Conservation (phyloP, 2,113 vertebrate genomes). For the Andinoacara biseriatus region DNA sequence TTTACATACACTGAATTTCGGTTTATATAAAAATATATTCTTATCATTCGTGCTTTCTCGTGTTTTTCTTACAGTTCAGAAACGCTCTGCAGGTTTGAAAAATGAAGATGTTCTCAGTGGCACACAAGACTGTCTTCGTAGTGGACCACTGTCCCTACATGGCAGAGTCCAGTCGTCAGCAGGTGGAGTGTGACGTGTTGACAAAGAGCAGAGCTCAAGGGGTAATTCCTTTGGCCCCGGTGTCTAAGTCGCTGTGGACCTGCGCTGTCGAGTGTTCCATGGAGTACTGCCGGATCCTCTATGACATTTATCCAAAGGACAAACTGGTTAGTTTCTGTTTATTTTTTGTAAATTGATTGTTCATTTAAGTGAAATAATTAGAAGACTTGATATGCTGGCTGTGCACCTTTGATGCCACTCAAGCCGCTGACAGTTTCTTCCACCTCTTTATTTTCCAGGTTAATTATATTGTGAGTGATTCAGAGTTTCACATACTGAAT, state of each 20-base stretch:
- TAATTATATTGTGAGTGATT: conserved; percentile 98
- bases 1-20: neutral
- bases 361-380: neutral
- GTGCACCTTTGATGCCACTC: neutral
- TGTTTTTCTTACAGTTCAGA: neutral
- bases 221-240: conserved; percentile 94
- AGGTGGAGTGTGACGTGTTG: conserved; percentile 98
- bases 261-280: conserved; percentile 97
- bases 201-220: conserved; percentile 94
- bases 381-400: neutral
- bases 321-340: conserved; percentile 86
- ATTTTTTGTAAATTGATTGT: neutral
- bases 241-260: conserved; percentile 97
- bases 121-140: conserved; percentile 98
- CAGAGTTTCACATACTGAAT: conserved; percentile 95
- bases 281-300: conserved; percentile 98
- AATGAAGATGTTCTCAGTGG: conserved; percentile 95
- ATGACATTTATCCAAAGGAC: conserved; percentile 91
- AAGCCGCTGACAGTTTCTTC: neutral
- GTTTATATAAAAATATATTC: too few species aligned
- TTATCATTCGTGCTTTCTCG: neutral
- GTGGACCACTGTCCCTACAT: conserved; percentile 99
- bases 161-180: conserved; percentile 95
- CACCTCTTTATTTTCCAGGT: conserved; percentile 77
- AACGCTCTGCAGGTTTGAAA: conserved; percentile 42